Conservation (phyloP, 2,888 invertebrate species). For the Mamestra brassicae region DNA sequence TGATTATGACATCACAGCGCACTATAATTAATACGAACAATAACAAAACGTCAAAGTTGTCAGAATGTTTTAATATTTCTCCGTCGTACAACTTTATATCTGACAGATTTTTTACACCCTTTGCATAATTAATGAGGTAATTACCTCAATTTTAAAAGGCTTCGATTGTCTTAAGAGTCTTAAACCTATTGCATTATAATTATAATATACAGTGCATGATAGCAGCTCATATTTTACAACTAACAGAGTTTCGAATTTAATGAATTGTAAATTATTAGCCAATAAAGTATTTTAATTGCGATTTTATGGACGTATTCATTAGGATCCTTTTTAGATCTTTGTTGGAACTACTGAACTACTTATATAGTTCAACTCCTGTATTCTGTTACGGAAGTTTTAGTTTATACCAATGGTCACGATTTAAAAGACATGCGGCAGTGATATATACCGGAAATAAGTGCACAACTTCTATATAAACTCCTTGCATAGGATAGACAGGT, state of each 20-base stretch:
- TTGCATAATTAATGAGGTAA: neutral
- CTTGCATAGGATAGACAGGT: slow-evolving; percentile 45
- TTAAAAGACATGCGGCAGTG: slow-evolving; percentile 55
- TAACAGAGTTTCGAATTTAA: slow-evolving; percentile 11
- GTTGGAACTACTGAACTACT: neutral
- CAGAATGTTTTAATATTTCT: slow-evolving; percentile 4
- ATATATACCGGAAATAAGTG: slow-evolving; percentile 41
- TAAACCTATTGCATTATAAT: neutral
- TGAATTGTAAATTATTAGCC: slow-evolving; percentile 6
- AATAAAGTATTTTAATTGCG: slow-evolving; percentile 7
- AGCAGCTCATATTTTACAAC: slow-evolving; percentile 29
- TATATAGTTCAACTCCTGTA: slow-evolving; percentile 1
- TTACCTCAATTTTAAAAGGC: neutral
- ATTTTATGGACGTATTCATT: slow-evolving; percentile 4
- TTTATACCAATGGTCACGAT: slow-evolving; percentile 36
- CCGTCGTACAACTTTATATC: neutral
- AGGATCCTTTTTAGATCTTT: neutral
- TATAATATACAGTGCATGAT: slow-evolving; percentile 17
- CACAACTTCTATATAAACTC: slow-evolving; percentile 31
- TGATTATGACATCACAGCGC: neutral
- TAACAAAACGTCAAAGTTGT: slow-evolving; percentile 4
- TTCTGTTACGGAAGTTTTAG: slow-evolving; percentile 42
- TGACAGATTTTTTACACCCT: slow-evolving; percentile 6
- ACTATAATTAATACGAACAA: slow-evolving; percentile 12
- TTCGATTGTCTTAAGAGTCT: slow-evolving; percentile 8